phyloP scores from a whole-genome alignment of 1,140 invertebrate genomes.

The Lamellibrachia luymesi region DNA sequence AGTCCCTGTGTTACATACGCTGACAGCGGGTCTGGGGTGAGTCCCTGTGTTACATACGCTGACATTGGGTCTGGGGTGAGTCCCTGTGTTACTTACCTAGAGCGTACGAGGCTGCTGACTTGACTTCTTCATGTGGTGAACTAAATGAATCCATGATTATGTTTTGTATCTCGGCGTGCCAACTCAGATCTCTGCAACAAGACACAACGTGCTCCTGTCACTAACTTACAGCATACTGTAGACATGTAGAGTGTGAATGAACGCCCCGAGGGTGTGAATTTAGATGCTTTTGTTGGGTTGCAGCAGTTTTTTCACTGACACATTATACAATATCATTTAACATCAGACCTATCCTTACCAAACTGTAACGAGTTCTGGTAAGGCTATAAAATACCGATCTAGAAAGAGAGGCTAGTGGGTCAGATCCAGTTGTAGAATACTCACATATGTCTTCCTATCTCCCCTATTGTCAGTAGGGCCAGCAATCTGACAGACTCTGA shows the following conservation, averaged over 20 bases:
- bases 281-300: too few species aligned
- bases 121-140: constrained; percentile 68
- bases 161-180: constrained; percentile 62
- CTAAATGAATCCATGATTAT: constrained; percentile 63
- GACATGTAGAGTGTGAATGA: neutral
- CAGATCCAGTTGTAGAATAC: constrained; percentile 38
- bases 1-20: constrained; percentile 48
- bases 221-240: neutral
- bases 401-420: neutral
- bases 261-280: too few species aligned
- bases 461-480: constrained; percentile 88
- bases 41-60: too few species aligned
- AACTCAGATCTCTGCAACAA: constrained; percentile 77
- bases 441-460: constrained; percentile 92
- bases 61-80: too few species aligned
- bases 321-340: too few species aligned
- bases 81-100: constrained; percentile 63
- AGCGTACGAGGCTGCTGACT: constrained; percentile 94
- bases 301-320: too few species aligned
- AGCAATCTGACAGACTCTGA: constrained; percentile 81
- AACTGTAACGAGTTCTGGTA: too few species aligned
- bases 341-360: too few species aligned
- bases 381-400: too few species aligned
- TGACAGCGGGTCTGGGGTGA: too few species aligned
- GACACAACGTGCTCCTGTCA: constrained; percentile 19